Base-by-base conservation (phyloP, 2,797 vertebrate genomes). In the Onychomys arenicola region DNA sequence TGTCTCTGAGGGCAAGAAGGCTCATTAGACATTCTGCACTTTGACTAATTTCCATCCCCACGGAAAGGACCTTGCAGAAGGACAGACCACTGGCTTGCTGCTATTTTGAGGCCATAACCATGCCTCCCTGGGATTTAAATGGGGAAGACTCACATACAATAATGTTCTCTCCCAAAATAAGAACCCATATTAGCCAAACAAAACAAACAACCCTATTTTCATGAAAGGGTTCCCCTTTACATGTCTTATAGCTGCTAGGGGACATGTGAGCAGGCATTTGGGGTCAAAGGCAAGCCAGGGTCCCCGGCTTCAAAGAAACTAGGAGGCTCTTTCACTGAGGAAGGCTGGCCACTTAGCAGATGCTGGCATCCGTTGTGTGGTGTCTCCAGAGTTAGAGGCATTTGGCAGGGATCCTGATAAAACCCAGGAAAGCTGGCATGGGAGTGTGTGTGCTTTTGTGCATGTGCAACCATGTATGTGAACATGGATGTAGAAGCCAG, bases 11-110 rank as follows among this genome's bases (percentile, higher is more conserved):
- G 32, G 77, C 0, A 5, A 90, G 69, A 88, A 91, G 77, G 37
- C 85, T 94, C 96, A 71, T 95, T 96, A 97, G 89, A 90, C 83
- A 94, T 82, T 95, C 94, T 89, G 71, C 71, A 85, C 71, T 96
- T 85, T 29, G 69, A 95, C 46, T 94, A 92, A 93, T 96, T 96
- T 93, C 92, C 59, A 90, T 96, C 94, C 91, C 78, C 43, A 95
- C 12, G 61, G 37, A 83, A 81, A 69, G 29, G 93, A 95, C 81
- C 94, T 97, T 97, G 95, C 61, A 88, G 96, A 96, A 96, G 93
- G 95, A 97, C 93, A 94, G 89, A 91, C 87, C 40, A 55, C 78
- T 32, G 83, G 69, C 73, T 90, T 75, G n/a, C 43, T 81, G 52
- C 87, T 85, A 88, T 94, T 96, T 93, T 85, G 95, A 95, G 77